A percentile compares a stretch with the other conserved stretches of the same genome.
These are phyloP conservation scores for Theretra japonica DNA, from an alignment of 2,888 invertebrate genomes.

Conservation along the genomic window DNA sequence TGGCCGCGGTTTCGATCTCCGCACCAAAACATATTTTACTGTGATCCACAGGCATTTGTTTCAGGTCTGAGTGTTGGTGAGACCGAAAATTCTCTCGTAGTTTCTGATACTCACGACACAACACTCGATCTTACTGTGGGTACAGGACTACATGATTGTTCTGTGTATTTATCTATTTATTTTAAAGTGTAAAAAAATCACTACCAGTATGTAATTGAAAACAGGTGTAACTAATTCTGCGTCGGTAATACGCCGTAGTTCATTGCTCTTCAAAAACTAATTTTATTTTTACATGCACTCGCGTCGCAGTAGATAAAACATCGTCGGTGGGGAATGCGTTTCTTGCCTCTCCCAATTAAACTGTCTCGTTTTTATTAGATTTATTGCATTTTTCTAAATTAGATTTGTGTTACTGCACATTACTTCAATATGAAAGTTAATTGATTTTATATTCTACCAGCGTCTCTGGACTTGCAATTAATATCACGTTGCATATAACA, in stretches of 20 bases:
- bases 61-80: no score
- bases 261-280: slow-evolving; percentile 46
- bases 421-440: no score
- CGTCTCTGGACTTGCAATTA: no score
- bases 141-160: no score
- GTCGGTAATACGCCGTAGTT: slow-evolving; percentile 39
- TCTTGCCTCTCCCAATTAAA: background rate
- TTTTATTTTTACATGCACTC: slow-evolving; percentile 44
- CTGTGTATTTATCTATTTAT: background rate
- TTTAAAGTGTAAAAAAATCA: background rate
- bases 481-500: no score
- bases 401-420: background rate
- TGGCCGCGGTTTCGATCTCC: no score
- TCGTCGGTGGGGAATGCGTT: background rate
- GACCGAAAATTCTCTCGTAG: no score
- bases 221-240: slow-evolving; percentile 33
- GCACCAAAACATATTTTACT: no score
- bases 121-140: no score
- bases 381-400: background rate
- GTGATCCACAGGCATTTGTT: no score
- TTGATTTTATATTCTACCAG: no score
- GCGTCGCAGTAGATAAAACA: slow-evolving; percentile 11
- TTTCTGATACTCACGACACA: no score
- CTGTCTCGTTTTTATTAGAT: background rate
- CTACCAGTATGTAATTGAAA: slow-evolving; percentile 23